Conservation (phyloP, 2,888 invertebrate genomes). For the Crepidodera aurea region DNA sequence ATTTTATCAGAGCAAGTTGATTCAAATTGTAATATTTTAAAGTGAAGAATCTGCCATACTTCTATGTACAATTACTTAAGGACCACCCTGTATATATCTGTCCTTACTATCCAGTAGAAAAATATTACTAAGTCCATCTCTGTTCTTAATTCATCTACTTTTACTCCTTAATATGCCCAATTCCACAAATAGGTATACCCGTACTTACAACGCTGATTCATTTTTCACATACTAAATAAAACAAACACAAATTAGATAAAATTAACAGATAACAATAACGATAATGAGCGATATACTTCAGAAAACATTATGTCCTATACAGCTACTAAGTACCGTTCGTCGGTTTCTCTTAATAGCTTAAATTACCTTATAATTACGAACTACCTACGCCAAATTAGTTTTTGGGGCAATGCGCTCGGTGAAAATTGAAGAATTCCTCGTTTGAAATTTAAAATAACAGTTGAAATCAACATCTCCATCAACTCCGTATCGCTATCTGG, state of each 20-base stretch:
- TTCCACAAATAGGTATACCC: neutral
- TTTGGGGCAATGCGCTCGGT: constrained; percentile 18
- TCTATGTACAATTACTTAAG: no score
- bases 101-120: no score
- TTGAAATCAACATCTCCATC: constrained; percentile 20
- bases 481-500: constrained; percentile 37
- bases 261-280: constrained; percentile 9
- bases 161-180: neutral
- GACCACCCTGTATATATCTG: no score
- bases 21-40: no score
- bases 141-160: no score
- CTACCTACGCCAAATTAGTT: constrained; percentile 43
- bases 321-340: neutral
- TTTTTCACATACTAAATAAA: neutral
- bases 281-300: constrained; percentile 4
- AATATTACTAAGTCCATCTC: no score
- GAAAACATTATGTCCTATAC: neutral
- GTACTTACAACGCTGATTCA: neutral
- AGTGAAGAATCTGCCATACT: no score
- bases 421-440: neutral
- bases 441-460: constrained; percentile 26
- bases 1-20: no score
- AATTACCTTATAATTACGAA: constrained; percentile 38
- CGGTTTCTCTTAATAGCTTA: constrained; percentile 22
- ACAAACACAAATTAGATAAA: constrained; percentile 1